These are phyloP conservation scores for Circaetus cinerascens DNA, from an alignment of 2,113 vertebrate species.

Conservation along the genomic window DNA sequence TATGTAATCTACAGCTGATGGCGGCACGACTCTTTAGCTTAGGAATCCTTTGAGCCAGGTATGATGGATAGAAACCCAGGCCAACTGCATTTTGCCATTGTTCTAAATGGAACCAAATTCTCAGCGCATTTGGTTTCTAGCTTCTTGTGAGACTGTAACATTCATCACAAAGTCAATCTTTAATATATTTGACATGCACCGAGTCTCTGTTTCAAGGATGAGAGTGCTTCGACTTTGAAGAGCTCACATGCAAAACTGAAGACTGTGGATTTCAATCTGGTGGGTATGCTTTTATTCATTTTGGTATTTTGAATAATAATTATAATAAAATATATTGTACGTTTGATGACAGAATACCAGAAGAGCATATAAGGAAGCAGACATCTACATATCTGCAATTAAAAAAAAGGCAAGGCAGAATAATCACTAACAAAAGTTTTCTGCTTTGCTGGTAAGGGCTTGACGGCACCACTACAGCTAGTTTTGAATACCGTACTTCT, in stretches of 20 bases:
- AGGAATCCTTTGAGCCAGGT: background rate
- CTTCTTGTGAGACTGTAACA: background rate
- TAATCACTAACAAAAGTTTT: background rate
- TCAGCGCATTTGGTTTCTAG: background rate
- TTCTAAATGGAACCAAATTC: background rate
- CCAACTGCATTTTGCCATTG: background rate
- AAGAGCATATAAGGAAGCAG: background rate
- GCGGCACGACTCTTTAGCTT: background rate
- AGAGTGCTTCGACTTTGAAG: background rate
- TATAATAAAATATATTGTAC: background rate
- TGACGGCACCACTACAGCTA: fast-evolving
- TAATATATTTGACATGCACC: background rate
- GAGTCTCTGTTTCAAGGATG: background rate
- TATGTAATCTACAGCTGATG: slow-evolving; percentile 16
- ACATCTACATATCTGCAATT: background rate
- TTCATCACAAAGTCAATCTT: background rate
- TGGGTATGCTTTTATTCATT: background rate
- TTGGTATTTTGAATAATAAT: background rate
- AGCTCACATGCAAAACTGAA: background rate
- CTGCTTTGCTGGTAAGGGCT: background rate
- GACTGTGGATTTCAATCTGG: background rate
- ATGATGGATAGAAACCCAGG: background rate
- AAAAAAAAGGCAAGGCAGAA: background rate
- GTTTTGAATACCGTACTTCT: background rate
- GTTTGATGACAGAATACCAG: background rate